Evolutionary conservation across 2,797 vertebrate species (phyloP).

Genomic region (Sandelia bainsii): DNA sequence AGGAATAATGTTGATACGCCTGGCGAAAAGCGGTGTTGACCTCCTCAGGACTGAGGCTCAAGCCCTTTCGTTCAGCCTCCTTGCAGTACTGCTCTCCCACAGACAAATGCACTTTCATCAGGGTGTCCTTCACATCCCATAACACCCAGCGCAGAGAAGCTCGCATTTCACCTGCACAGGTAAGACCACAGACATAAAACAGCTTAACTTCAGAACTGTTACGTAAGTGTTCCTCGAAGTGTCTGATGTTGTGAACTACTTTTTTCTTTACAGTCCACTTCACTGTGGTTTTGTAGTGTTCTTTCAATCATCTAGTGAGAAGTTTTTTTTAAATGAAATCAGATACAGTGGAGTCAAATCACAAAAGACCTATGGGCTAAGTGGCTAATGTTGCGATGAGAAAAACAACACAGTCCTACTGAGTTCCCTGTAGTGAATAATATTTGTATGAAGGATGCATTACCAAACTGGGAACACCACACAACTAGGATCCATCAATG

Average conservation of each 20-base stretch:
- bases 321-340: background rate
- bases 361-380: background rate
- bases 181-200: conserved; percentile 9
- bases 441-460: no score
- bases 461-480: no score
- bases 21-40: conserved; percentile 84
- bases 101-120: conserved; percentile 88
- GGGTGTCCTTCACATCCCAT: conserved; percentile 95
- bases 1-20: conserved; percentile 79
- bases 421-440: no score
- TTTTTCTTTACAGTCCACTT: background rate
- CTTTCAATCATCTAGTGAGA: no score
- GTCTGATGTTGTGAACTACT: background rate
- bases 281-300: background rate
- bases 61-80: conserved; percentile 84
- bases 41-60: conserved; percentile 78
- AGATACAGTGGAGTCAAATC: background rate
- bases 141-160: conserved; percentile 87
- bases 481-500: no score
- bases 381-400: no score
- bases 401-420: no score
- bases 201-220: background rate
- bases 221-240: background rate
- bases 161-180: conserved; percentile 78
- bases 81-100: conserved; percentile 90